phyloP scores from a whole-genome alignment of 2,113 vertebrate genomes.

The Onychorhynchus coronatus region DNA sequence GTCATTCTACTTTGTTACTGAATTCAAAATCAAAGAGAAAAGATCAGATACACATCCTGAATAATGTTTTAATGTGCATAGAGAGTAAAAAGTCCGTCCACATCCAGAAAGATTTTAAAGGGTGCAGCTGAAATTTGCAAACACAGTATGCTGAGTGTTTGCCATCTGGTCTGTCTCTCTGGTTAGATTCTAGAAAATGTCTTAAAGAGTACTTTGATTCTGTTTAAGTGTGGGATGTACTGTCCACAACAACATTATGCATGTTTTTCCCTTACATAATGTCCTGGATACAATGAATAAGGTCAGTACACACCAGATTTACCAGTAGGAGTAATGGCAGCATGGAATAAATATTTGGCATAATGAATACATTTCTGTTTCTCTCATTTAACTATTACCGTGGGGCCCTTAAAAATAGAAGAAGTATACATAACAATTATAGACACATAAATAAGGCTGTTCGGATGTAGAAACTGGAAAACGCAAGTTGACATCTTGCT shows the following conservation, averaged over 20 bases:
- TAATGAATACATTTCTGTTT: conserved; percentile 63
- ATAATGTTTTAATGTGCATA: background rate
- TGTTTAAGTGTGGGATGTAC: conserved; percentile 56
- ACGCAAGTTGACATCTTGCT: background rate
- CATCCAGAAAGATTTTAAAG: background rate
- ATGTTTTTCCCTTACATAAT: conserved; percentile 62
- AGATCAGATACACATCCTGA: background rate
- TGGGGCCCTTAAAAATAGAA: background rate
- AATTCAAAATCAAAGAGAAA: background rate
- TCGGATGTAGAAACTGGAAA: background rate
- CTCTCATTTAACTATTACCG: conserved; percentile 26
- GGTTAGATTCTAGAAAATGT: background rate
- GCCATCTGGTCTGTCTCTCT: background rate
- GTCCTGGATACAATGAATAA: conserved; percentile 62
- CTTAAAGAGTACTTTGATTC: conserved; percentile 54
- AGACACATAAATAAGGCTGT: background rate
- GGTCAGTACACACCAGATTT: conserved; percentile 51
- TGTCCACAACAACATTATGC: conserved; percentile 44
- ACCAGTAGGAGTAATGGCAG: conserved; percentile 71
- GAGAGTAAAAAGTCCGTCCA: background rate
- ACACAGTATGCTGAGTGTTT: background rate
- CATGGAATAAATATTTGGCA: conserved; percentile 74
- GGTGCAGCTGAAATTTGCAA: conserved; percentile 20
- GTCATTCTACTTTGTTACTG: conserved; percentile 60
- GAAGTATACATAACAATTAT: background rate